A percentile compares a stretch with the other conserved stretches of the same genome.
These are phyloP conservation scores for Temnopleurus reevesii DNA, from an alignment of 53 echinoderm and acorn worm species.

Conservation along the genomic window DNA sequence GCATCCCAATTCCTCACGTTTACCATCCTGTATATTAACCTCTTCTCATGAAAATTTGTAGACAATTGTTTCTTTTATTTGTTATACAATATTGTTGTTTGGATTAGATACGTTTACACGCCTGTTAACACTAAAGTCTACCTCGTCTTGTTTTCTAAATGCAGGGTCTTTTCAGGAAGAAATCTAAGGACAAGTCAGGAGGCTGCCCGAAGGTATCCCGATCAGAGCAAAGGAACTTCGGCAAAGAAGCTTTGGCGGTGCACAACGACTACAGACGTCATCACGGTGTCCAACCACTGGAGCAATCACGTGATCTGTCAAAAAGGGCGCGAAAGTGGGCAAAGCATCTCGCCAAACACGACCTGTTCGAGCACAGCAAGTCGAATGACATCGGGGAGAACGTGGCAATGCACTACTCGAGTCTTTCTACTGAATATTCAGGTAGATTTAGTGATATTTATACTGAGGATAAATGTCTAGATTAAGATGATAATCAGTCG, in stretches of 20 bases:
- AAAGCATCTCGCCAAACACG: constrained; percentile 79
- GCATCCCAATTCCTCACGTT: too few species aligned
- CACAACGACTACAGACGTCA: constrained; percentile 80
- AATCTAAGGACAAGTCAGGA: constrained; percentile 37
- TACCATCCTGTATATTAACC: too few species aligned
- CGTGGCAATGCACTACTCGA: constrained; percentile 90
- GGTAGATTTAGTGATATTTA: constrained; percentile 53
- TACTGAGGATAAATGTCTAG: background rate
- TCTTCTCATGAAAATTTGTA: too few species aligned
- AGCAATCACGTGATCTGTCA: constrained; percentile 65
- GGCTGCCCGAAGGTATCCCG: constrained; percentile 62
- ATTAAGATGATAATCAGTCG: background rate
- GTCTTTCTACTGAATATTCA: constrained; percentile 84
- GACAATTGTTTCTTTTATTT: too few species aligned
- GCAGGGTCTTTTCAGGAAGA: constrained; percentile 61
- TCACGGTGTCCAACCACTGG: constrained; percentile 64
- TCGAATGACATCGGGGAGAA: constrained; percentile 79
- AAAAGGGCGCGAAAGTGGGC: constrained; percentile 89
- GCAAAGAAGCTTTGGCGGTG: constrained; percentile 67
- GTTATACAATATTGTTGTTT: too few species aligned
- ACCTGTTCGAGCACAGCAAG: constrained; percentile 87
- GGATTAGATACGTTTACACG: too few species aligned
- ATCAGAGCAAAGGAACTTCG: constrained; percentile 70
- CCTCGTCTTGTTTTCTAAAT: background rate
- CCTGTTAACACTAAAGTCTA: too few species aligned